Evolutionary conservation across 2,888 invertebrate genomes (phyloP), one percentile per base, ranked within the genome.

Genomic region (Onchidella celtica): DNA sequence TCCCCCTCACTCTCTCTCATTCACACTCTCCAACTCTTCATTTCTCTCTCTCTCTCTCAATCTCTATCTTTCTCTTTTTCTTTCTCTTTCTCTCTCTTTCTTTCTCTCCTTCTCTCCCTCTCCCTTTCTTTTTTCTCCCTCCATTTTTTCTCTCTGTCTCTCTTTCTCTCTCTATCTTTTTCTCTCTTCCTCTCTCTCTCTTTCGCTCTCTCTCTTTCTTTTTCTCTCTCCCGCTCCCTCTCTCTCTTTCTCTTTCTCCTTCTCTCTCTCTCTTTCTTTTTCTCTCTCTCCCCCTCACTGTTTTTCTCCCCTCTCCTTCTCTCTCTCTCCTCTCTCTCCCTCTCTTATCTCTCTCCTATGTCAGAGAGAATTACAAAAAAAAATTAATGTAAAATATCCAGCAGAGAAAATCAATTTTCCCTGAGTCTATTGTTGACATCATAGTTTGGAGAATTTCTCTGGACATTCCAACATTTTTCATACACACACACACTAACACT

Each of bases 61-160:
- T 38, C 34, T 65, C 57, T 65, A 40, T 38, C 21, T 65, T 27
- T 36, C 29, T 40, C 66, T 65, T 21, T 65, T 29, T 65, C 29
- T 40, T 40, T 40, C 29, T 57, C 59, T 59, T 29, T 74, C 59
- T 57, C 17, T 47, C 65, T 76, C n/a, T 66, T 32, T 66, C 29
- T 38, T 2, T 38, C 27, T 4, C 40, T 21, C n/a, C 24, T 27
- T 69, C 40, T 38, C 3, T 38, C 40, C n/a, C 40, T 14, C 24
- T 38, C 38, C n/a, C 40, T 69, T n/a, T n/a, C 38, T 36, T n/a
- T 40, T 24, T n/a, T 3, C 40, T 47, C 11, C 63, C n/a, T n/a
- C n/a, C n/a, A n/a, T n/a, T n/a, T n/a, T n/a, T n/a, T n/a, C n/a
- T n/a, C n/a, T n/a, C n/a, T n/a, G n/a, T n/a, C n/a, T n/a, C n/a